Conservation (phyloP, 1,140 invertebrate genomes). For the Psix sp. region DNA sequence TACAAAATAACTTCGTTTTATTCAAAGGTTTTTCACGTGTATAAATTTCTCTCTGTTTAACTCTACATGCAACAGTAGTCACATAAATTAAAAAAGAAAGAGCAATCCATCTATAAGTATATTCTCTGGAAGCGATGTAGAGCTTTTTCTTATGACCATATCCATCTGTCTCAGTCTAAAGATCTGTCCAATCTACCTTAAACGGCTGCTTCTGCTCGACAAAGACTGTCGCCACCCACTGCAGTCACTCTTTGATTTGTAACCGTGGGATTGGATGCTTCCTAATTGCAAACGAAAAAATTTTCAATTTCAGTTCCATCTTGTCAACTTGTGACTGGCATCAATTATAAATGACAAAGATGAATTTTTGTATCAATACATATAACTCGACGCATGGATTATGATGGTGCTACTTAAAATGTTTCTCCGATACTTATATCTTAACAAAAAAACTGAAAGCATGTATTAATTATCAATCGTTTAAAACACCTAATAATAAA, state of each 20-base stretch:
- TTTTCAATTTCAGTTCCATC: conserved; percentile 43
- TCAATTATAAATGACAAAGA: conserved; percentile 44
- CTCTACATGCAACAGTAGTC: no score
- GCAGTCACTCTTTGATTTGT: conserved; percentile 43
- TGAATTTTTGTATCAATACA: conserved; percentile 39
- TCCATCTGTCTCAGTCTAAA: conserved; percentile 31
- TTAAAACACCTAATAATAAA: no score
- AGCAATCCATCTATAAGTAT: no score
- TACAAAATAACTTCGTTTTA: no score
- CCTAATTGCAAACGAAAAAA: conserved; percentile 48
- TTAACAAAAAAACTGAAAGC: conserved; percentile 22
- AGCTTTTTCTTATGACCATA: conserved; percentile 20
- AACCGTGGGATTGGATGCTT: conserved; percentile 23
- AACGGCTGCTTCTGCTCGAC: conserved; percentile 13
- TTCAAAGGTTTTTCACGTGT: no score
- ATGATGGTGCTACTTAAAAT: conserved; percentile 24
- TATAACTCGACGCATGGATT: conserved; percentile 19
- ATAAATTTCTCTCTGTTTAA: no score
- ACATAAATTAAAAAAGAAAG: no score
- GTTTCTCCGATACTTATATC: conserved; percentile 14
- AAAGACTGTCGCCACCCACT: conserved; percentile 33
- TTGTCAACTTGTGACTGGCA: conserved; percentile 1
- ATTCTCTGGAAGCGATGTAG: conserved; percentile 28
- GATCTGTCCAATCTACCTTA: conserved; percentile 31
- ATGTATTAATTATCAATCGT: no score